Base-by-base conservation (phyloP, 2,888 invertebrate genomes). In the Cantharis nigra region DNA sequence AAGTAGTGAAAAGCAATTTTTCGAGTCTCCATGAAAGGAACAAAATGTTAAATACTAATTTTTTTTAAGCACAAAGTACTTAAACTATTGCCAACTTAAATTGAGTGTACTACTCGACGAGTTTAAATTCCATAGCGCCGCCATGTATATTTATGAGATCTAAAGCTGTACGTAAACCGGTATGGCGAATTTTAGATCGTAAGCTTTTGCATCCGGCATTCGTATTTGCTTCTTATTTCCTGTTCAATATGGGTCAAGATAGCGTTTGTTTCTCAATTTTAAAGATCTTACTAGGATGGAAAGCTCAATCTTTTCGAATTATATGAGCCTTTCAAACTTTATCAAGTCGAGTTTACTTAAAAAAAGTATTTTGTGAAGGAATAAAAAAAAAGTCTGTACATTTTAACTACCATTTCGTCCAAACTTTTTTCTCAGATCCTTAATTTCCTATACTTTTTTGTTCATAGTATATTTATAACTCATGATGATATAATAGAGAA, bases 71-170 rank as follows among this genome's bases (percentile, higher is more conserved):
- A 49, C 49, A 49, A 49, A 49, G 49, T 49, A 49, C 49, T 26
- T 67, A n/a, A 67, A 67, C 65, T 67, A 67, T 67, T 67, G 65
- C 23, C 26, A 67, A 23, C 65, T 26, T 67, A 67, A 67, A 67
- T 67, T 67, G 65, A 67, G 65, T 67, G 65, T 23, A 67, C 65
- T 20, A 49, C 49, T 49, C 49, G 49, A 49, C 49, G 23, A 26
- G 65, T 67, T 67, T 67, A 67, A 75, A 75, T 75, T 71, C 67
- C 49, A 65, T 67, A 23, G 63, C 69, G 72, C 63, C 69, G 26
- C 72, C 23, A 72, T 76, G 76, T 76, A 72, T 76, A 76, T 76
- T 76, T 76, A 76, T 76, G 76, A 76, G 76, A 69, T 67, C 63
- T 64, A 71, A 74, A 75, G 75, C 71, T 64, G 65, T 71, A 70